Evolutionary conservation across 2,113 vertebrate species (phyloP).

Genomic region (Psittacus erithacus): DNA sequence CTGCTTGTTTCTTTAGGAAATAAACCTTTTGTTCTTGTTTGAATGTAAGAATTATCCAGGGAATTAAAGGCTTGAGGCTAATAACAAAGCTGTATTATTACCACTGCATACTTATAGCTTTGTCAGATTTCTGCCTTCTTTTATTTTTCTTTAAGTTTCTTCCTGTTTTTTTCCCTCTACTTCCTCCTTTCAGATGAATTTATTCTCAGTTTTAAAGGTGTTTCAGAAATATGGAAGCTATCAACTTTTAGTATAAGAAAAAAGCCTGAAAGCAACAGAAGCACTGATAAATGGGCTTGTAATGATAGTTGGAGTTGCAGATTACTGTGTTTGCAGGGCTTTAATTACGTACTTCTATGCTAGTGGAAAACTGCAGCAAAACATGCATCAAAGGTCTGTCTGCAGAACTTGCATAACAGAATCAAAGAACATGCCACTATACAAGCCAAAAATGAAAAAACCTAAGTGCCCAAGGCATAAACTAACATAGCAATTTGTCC

Average conservation of each 20-base stretch:
- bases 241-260: neutral
- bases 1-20: neutral
- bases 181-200: neutral
- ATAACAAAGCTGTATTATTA: neutral
- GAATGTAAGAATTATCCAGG: neutral
- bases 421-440: neutral
- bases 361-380: neutral
- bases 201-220: neutral
- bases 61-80: neutral
- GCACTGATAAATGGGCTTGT: neutral
- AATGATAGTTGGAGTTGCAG: neutral
- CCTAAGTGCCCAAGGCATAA: neutral
- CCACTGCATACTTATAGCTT: neutral
- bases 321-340: neutral
- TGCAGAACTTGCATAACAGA: neutral
- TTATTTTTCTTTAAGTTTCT: neutral
- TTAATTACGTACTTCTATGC: neutral
- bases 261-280: neutral
- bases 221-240: neutral
- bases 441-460: neutral
- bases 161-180: rapidly evolving
- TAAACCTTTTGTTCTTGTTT: neutral
- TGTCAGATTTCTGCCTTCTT: neutral
- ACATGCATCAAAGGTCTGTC: neutral
- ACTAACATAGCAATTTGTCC: neutral